Percentiles rank a stretch among this genome's conserved stretches.
phyloP scores from a whole-genome alignment of 2,797 vertebrate genomes.

The Momotus momota region DNA sequence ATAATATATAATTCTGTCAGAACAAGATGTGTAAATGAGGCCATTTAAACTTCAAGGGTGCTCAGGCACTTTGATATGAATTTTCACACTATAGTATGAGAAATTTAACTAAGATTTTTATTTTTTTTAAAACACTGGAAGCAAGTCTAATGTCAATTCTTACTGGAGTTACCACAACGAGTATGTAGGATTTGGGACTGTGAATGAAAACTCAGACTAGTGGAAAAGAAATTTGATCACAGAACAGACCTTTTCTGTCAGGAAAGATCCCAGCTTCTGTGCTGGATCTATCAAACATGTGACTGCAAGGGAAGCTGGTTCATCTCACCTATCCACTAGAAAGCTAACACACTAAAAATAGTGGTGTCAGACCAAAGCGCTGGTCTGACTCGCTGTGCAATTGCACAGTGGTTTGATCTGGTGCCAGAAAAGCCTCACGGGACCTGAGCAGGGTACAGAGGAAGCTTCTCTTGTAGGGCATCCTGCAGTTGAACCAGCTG shows the following conservation, averaged over 20 bases:
- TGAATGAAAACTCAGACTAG: not conserved
- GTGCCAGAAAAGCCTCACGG: not conserved
- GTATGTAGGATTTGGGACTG: not conserved
- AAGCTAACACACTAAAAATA: not conserved
- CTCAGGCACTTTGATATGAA: slow-evolving; percentile 40
- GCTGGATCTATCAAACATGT: not conserved
- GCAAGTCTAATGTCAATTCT: not conserved
- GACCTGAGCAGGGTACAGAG: not conserved
- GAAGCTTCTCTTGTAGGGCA: not conserved
- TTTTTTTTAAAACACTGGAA: not conserved
- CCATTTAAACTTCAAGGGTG: slow-evolving; percentile 61
- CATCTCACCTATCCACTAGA: not conserved
- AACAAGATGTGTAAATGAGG: slow-evolving; percentile 59
- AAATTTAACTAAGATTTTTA: slow-evolving; percentile 10
- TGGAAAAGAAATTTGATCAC: not conserved
- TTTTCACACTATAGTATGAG: not conserved
- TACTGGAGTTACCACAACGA: not conserved
- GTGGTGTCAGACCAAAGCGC: not conserved
- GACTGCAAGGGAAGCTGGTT: not conserved
- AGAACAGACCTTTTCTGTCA: not conserved
- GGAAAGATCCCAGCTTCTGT: not conserved
- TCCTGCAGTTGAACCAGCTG: not conserved
- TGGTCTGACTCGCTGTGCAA: not conserved
- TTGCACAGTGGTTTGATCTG: accelerated
- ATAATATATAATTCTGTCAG: slow-evolving; percentile 54